These are phyloP conservation scores for Mesocentrotus franciscanus DNA, from an alignment of 53 echinoderm and acorn worm genomes.

Conservation along the genomic window DNA sequence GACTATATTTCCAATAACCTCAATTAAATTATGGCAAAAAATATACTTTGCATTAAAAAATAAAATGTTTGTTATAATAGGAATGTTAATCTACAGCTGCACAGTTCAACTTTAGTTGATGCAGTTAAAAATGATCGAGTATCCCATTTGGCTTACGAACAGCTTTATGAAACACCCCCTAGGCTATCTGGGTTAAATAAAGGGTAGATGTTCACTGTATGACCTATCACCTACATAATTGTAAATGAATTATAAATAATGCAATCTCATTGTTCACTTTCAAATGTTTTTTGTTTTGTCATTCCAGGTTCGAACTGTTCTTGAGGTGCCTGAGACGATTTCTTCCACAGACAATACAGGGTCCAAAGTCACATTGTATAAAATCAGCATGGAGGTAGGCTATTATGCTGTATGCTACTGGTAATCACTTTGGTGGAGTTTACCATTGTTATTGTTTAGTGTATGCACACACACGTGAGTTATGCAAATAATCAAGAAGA, in stretches of 20 bases:
- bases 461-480: background rate
- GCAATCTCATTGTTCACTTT: constrained; percentile 33
- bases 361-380: constrained; percentile 51
- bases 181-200: no score
- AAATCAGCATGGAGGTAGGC: constrained; percentile 44
- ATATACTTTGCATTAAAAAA: no score
- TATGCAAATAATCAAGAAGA: background rate
- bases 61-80: no score
- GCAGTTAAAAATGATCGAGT: no score
- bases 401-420: background rate
- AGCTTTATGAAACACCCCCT: no score
- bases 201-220: no score
- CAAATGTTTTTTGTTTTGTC: background rate
- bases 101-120: no score
- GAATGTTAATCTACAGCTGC: no score
- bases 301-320: constrained; percentile 32
- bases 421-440: background rate
- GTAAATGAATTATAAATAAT: background rate
- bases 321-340: constrained; percentile 40
- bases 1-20: no score
- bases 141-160: no score
- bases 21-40: no score
- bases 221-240: no score
- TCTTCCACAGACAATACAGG: constrained; percentile 28
- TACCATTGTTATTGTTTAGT: background rate